Base-by-base conservation (phyloP, 23 tunicate genomes). In the Botrylloides violaceus region DNA sequence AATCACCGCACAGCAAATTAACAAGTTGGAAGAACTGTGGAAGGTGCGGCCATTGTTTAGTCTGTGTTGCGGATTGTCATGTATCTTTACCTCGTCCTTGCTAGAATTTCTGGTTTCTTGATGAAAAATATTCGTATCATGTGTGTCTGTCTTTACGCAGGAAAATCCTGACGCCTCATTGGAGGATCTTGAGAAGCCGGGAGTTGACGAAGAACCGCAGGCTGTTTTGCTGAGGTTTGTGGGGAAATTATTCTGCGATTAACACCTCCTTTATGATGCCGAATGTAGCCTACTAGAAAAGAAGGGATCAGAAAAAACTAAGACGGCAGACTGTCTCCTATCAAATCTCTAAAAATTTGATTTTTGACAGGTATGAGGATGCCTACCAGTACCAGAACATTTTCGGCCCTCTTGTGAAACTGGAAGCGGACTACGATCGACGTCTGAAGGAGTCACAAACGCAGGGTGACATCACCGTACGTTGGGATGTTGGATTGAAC, bases 381-480 rank as follows among this genome's bases (percentile, higher is more conserved):
- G 98, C 98, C 27, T 92, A 92, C 73, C 98, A 92, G 49, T 92
- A 92, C 35, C 98, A 92, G 80, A 92, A 92, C 72, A 81, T 92
- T 29, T 92, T 92, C 65, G 98, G 98, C 23, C 98, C 98, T 15
- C 80, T 92, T 19, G 92, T 92, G n/a, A 84, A 84, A 65, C 64
- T 84, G 73, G 98, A 92, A 76, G 98, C 98, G 34, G 98, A 92
- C 71, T 92, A 92, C 60, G 98, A 92, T 49, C 58, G 92, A 36
- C 76, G 76, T 24, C 64, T 84, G 80, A 92, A 92, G 57, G 98
- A 92, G 53, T 84, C 92, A 21, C 98, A 92, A 60, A 92, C 98
- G 32, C 98, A 92, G 71, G 92, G 79, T 7, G 80, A 84, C 61
- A 82, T 92, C 47, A 59, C 77, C 26, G 80, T 92, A 3, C 70